phyloP scores from a whole-genome alignment of 2,113 vertebrate species.

The Malurus alboscapulatus region DNA sequence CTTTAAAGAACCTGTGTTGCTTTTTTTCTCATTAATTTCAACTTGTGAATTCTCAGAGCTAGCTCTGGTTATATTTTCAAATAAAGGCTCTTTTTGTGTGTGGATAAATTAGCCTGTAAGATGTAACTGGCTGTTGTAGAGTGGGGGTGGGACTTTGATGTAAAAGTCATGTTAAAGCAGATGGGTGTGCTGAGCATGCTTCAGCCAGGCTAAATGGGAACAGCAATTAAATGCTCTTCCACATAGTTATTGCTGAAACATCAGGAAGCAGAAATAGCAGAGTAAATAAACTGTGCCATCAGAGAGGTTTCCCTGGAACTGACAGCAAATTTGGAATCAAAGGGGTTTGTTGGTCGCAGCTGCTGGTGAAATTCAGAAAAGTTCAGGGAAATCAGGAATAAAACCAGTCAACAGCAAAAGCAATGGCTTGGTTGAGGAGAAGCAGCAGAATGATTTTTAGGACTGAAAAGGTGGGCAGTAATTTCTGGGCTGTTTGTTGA shows the following conservation, averaged over 20 bases:
- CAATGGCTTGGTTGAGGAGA: neutral
- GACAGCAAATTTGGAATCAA: constrained; percentile 1
- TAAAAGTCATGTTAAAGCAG: neutral
- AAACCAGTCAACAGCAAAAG: neutral
- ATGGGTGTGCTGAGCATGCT: neutral
- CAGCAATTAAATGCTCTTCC: constrained; percentile 21
- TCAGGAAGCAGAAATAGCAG: constrained; percentile 33
- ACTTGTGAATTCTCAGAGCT: neutral
- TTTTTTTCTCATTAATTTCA: neutral
- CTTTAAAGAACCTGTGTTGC: neutral
- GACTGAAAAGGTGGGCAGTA: neutral
- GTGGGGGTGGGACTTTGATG: neutral
- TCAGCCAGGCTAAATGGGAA: constrained; percentile 11
- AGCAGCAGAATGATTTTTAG: neutral
- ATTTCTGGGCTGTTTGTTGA: neutral
- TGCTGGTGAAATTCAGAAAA: neutral
- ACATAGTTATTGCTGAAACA: constrained; percentile 28
- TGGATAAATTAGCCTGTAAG: neutral
- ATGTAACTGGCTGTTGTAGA: neutral
- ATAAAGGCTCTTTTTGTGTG: neutral
- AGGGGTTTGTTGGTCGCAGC: neutral
- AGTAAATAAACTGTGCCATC: neutral
- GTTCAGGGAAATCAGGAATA: neutral
- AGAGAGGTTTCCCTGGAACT: neutral
- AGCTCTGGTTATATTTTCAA: neutral